Percentiles rank a stretch among this genome's conserved stretches.
phyloP scores from a whole-genome alignment of 2,113 vertebrate genomes.

The Microcebus tavaratra region DNA sequence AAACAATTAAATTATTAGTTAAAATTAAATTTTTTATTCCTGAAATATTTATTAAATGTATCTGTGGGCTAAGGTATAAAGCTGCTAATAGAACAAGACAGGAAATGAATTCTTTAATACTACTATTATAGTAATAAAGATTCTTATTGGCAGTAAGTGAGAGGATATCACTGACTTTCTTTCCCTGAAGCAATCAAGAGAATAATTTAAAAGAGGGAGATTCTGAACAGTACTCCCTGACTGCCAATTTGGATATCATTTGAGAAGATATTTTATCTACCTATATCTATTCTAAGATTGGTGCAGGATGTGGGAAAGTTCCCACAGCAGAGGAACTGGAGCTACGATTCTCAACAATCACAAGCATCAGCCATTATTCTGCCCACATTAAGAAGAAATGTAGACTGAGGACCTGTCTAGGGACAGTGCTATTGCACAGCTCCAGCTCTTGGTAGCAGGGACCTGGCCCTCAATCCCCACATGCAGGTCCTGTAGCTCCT shows the following conservation, averaged over 20 bases:
- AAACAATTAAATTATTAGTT: conserved; percentile 51
- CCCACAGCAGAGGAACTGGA: too few relatives aligned
- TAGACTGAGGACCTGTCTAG: background rate
- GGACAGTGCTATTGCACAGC: background rate
- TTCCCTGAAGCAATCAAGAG: background rate
- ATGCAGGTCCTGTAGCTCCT: background rate
- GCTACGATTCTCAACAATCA: background rate
- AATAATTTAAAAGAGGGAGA: background rate
- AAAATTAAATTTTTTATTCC: conserved; percentile 52
- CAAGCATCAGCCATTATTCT: background rate
- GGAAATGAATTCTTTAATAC: background rate
- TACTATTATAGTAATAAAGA: background rate
- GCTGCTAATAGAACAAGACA: background rate
- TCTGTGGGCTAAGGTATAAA: background rate
- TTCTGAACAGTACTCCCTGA: background rate
- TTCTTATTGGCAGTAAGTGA: background rate
- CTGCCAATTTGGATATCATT: too few relatives aligned
- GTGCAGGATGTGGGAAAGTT: background rate
- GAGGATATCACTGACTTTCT: background rate
- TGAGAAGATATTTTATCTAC: background rate
- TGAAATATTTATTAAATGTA: background rate
- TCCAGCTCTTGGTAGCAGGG: background rate
- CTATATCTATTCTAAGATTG: background rate
- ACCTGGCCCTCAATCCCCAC: rapidly evolving
- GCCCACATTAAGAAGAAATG: background rate